Base-by-base conservation (phyloP, 2,113 vertebrate genomes). In the Catharus fuscescens region DNA sequence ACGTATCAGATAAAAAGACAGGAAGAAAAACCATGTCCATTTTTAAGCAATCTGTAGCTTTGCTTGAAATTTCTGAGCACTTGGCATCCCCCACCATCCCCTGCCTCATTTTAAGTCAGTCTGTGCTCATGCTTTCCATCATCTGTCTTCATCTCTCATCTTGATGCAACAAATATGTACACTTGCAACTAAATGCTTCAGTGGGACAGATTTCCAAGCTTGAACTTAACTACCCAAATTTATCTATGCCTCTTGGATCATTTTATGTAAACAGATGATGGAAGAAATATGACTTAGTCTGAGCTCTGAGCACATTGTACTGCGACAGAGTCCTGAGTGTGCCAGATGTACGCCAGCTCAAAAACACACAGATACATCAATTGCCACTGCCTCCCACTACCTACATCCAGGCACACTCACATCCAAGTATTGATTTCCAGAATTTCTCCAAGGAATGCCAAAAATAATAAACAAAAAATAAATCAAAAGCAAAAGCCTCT, bases 401-500 rank as follows among this genome's bases (percentile, higher is more conserved):
- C 88, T 89, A 79, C 57, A 80, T 66, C 88, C 66, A 95, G 60
- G 29, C 92, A 92, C 67, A 74, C 80, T 77, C 60, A 80, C 64
- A 96, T 60, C 87, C 66, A 93, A 89, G 88, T 97, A 98, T 98
- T 94, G 97, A 98, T 97, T 97, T 96, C 96, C 93, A 96, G 92
- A 98, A 97, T 97, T 98, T 93, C 97, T 97, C 96, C 88, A 94
- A 96, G 96, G 96, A 95, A 97, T 93, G 96, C 90, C 97, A 98
- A 97, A 98, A 98, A 98, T 96, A 97, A 98, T 97, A 97, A 97
- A 97, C 96, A 96, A 98, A 98, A 98, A 97, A 97, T 97, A 98
- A 98, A 98, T 97, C 93, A 98, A 97, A 98, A 96, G 88, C 90
- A 97, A 97, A 96, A 97, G 92, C 83, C 95, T 96, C 92, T 92